Conservation (phyloP, 2,888 invertebrate genomes). For the Nomada fucata region DNA sequence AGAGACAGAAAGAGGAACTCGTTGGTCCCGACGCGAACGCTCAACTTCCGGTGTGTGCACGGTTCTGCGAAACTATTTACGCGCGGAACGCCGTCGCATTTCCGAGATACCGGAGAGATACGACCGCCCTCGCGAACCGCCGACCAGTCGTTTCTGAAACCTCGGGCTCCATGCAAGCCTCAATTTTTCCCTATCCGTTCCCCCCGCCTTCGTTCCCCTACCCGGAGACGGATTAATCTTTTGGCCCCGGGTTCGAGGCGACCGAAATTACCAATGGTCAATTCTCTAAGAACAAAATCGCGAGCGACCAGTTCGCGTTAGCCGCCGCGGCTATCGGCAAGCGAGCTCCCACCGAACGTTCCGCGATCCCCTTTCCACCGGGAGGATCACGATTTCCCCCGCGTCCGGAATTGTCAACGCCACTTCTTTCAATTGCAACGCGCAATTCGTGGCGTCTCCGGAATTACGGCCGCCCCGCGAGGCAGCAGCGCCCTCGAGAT, state of each 20-base stretch:
- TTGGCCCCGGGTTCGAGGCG: background rate
- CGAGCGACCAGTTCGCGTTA: background rate
- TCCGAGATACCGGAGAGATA: constrained; percentile 20
- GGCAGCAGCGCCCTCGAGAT: constrained; percentile 10
- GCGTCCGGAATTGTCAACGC: constrained; percentile 24
- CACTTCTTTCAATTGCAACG: constrained; percentile 42
- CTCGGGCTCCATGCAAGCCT: constrained; percentile 22
- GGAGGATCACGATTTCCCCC: constrained; percentile 16
- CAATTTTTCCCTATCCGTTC: constrained; percentile 1
- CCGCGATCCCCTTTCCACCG: too few species aligned
- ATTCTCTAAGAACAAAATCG: background rate
- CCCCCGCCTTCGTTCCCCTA: too few species aligned
- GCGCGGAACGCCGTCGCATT: constrained; percentile 33
- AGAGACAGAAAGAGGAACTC: constrained; percentile 49
- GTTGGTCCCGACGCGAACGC: constrained; percentile 28
- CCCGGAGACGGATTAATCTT: background rate
- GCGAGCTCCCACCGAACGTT: background rate
- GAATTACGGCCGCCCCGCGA: constrained; percentile 22
- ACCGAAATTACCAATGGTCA: background rate
- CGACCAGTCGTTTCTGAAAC: constrained; percentile 41
- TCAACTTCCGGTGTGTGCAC: constrained; percentile 61
- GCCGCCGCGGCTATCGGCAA: background rate
- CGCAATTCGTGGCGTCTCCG: constrained; percentile 17
- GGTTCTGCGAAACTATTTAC: constrained; percentile 44
- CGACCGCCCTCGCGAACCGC: background rate